Base-by-base conservation (phyloP, 2,113 vertebrate genomes). In the Campylomormyrus numenius region DNA sequence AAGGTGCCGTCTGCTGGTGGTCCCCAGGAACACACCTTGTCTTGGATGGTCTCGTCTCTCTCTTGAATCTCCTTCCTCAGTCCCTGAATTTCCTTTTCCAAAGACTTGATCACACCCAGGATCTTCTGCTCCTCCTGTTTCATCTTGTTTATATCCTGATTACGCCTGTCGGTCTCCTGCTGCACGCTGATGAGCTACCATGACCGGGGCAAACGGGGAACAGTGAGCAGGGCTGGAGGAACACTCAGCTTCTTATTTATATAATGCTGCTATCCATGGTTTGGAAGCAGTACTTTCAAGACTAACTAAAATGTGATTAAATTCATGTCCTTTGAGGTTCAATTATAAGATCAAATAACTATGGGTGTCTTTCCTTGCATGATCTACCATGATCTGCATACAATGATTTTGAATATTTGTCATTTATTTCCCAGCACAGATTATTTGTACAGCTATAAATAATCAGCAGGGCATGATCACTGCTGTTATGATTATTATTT, bases 1-100 rank as follows among this genome's bases (percentile, higher is more conserved):
- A 15, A 35, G 10, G 1, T 24, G 21, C 8, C 42, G 19, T 9
- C 80, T 31, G 35, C n/a, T 52, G 53, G 19, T 21, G 66, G 45
- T 49, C 13, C 48, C 27, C 42, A 91, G 15, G 62, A 5, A 6
- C 93, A 93, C 80, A 98, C 98, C 96, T 98, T 98, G 89, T 99
- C 96, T 90, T 97, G 96, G 74, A 97, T 96, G 10, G 96, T 96
- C 92, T 96, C 95, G 0, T 96, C 95, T 53, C 96, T 95, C 89
- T 97, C 96, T 87, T 96, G 94, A 90, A 98, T 97, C 91, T 97
- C 96, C 89, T 94, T 96, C 94, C 97, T 98, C 91, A 98, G 95
- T 42, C 95, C 94, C 10, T 92, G 89, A 3, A 98, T 97, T 89
- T 98, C 97, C 19, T 96, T 96, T 92, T 98, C 97, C 92, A 98